A percentile compares a stretch with the other conserved stretches of the same genome.
phyloP scores from a whole-genome alignment of 2,888 invertebrate species.

The Germaria angustata region DNA sequence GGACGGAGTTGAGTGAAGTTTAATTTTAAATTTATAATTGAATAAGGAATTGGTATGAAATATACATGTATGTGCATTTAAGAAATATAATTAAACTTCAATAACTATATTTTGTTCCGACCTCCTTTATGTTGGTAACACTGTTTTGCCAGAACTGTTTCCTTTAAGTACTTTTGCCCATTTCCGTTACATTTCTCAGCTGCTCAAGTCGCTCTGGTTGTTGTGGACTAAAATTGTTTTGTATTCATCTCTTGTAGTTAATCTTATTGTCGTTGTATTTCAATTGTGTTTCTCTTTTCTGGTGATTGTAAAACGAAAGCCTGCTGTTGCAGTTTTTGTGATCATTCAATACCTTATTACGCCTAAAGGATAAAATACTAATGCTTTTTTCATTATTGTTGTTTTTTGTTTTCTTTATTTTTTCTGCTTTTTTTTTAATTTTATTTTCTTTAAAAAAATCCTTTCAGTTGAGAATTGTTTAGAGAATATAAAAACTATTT shows the following conservation, averaged over 20 bases:
- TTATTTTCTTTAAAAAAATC: background rate
- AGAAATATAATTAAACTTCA: too few species aligned
- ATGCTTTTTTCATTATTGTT: slow-evolving; percentile 25
- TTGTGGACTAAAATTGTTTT: slow-evolving; percentile 15
- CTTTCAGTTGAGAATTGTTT: background rate
- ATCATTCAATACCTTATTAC: slow-evolving; percentile 20
- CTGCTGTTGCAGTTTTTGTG: slow-evolving; percentile 30
- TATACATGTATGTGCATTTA: too few species aligned
- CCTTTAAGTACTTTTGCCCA: background rate
- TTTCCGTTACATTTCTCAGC: background rate
- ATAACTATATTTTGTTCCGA: too few species aligned
- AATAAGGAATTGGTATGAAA: too few species aligned
- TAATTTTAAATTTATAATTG: background rate
- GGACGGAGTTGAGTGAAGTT: background rate
- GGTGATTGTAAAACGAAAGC: slow-evolving; percentile 19
- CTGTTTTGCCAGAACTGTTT: background rate
- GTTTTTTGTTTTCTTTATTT: background rate
- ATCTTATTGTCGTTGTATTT: slow-evolving; percentile 32
- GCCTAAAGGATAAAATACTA: slow-evolving; percentile 39
- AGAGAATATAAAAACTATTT: slow-evolving; percentile 10
- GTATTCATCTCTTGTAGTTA: slow-evolving; percentile 36
- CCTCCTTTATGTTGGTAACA: too few species aligned
- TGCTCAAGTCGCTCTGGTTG: background rate
- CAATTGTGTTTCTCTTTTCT: background rate
- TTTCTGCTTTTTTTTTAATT: background rate